Percentiles rank a stretch among this genome's conserved stretches.
These are phyloP conservation scores for Bombus sylvicola DNA, from an alignment of 1,140 invertebrate genomes.

Conservation along the genomic window DNA sequence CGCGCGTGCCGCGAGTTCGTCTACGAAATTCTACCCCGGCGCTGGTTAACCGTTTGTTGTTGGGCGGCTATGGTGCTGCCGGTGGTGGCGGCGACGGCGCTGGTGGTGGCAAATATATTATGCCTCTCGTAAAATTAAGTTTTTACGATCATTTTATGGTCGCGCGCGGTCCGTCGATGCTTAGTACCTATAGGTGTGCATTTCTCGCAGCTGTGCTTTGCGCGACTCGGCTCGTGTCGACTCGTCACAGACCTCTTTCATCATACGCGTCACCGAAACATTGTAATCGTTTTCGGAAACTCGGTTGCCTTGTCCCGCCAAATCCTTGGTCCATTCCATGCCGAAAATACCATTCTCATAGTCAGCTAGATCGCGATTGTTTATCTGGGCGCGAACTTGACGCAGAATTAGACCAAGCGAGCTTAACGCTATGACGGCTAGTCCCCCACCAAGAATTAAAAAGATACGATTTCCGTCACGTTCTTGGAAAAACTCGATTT, in stretches of 20 bases:
- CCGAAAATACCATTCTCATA: not conserved
- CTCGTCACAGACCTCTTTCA: conserved; percentile 65
- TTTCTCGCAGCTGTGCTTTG: conserved; percentile 65
- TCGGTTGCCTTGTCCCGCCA: conserved; percentile 32
- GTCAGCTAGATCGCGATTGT: not conserved
- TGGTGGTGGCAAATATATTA: conserved; percentile 82
- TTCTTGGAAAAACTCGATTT: no score
- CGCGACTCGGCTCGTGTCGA: conserved; percentile 63
- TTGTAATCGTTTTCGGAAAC: conserved; percentile 62
- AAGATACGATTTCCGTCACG: no score
- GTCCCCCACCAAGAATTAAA: no score
- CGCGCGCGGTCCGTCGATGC: conserved; percentile 78
- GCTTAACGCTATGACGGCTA: no score
- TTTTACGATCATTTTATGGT: conserved; percentile 84
- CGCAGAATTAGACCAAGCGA: no score
- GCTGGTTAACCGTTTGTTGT: conserved; percentile 69
- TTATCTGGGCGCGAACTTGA: no score
- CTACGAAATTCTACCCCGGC: conserved; percentile 70
- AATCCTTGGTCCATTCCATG: not conserved
- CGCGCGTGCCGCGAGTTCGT: conserved; percentile 36
- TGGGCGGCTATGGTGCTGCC: conserved; percentile 35
- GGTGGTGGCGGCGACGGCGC: conserved; percentile 45
- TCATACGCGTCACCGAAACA: conserved; percentile 59
- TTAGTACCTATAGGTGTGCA: conserved; percentile 75
- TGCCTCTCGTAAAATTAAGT: conserved; percentile 83